phyloP scores from a whole-genome alignment of 2,888 invertebrate species.

The Azorinus chamasolen region DNA sequence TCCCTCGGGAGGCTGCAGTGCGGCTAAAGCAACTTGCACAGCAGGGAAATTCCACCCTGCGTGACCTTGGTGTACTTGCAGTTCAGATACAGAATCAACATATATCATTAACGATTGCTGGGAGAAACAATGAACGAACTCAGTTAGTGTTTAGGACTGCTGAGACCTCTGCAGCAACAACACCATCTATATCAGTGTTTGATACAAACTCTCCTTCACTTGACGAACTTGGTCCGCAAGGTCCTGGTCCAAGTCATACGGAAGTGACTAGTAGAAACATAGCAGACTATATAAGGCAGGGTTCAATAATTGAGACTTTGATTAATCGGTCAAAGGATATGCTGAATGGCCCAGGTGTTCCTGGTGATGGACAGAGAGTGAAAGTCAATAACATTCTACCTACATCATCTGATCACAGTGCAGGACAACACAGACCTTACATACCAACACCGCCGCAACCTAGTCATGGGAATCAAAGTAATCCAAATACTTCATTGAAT shows the following conservation, averaged over 20 bases:
- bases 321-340: constrained; percentile 48
- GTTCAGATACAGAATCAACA: constrained; percentile 93
- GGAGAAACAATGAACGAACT: constrained; percentile 90
- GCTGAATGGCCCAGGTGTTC: not conserved
- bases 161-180: constrained; percentile 62
- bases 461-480: constrained; percentile 67
- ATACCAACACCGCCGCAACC: constrained; percentile 30
- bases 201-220: constrained; percentile 65
- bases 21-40: constrained; percentile 96
- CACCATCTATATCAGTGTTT: constrained; percentile 70
- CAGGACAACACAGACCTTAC: constrained; percentile 33
- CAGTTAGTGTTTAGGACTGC: constrained; percentile 87
- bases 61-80: constrained; percentile 96
- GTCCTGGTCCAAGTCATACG: constrained; percentile 83
- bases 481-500: constrained; percentile 50
- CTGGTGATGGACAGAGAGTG: constrained; percentile 27
- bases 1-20: constrained; percentile 97
- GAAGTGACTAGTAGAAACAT: constrained; percentile 85
- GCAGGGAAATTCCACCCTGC: constrained; percentile 93
- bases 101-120: constrained; percentile 90
- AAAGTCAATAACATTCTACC: constrained; percentile 46
- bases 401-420: constrained; percentile 34
- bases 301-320: constrained; percentile 77
- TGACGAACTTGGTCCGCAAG: constrained; percentile 57
- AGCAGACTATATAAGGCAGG: constrained; percentile 84